Conservation (phyloP, 2,888 invertebrate genomes). For the Philereme transversata region DNA sequence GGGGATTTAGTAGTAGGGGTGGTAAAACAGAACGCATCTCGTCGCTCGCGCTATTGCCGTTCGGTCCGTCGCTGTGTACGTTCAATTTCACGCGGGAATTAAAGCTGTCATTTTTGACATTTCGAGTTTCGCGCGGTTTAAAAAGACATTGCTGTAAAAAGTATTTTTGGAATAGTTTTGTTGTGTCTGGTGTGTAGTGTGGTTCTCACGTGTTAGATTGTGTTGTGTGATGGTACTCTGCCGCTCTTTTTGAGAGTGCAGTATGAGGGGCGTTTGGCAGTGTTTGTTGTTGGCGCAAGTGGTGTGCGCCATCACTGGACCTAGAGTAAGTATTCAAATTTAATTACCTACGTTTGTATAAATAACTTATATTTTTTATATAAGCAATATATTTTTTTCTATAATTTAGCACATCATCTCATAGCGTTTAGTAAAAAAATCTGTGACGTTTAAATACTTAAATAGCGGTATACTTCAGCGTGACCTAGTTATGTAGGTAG, state of each 20-base stretch:
- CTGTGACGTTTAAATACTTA: too few relatives aligned
- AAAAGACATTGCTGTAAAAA: background rate
- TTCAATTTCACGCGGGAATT: conserved; percentile 55
- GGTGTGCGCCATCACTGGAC: conserved; percentile 78
- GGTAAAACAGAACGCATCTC: conserved; percentile 74
- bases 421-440: too few relatives aligned
- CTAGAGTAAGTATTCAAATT: conserved; percentile 62
- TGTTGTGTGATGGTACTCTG: conserved; percentile 80
- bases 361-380: too few relatives aligned
- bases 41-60: conserved; percentile 67
- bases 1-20: conserved; percentile 76
- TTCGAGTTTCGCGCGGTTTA: conserved; percentile 44
- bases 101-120: conserved; percentile 47
- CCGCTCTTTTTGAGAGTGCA: conserved; percentile 74
- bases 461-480: too few relatives aligned
- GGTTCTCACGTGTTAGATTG: conserved; percentile 53
- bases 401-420: too few relatives aligned
- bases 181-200: conserved; percentile 51
- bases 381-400: too few relatives aligned
- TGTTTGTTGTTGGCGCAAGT: conserved; percentile 76
- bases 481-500: too few relatives aligned
- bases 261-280: conserved; percentile 75
- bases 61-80: conserved; percentile 64
- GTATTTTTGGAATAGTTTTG: conserved; percentile 35
- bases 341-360: too few relatives aligned